Evolutionary conservation across 2,797 vertebrate species (phyloP), one percentile per base, ranked within the genome.

Genomic region (Platyrinchus mystaceus): DNA sequence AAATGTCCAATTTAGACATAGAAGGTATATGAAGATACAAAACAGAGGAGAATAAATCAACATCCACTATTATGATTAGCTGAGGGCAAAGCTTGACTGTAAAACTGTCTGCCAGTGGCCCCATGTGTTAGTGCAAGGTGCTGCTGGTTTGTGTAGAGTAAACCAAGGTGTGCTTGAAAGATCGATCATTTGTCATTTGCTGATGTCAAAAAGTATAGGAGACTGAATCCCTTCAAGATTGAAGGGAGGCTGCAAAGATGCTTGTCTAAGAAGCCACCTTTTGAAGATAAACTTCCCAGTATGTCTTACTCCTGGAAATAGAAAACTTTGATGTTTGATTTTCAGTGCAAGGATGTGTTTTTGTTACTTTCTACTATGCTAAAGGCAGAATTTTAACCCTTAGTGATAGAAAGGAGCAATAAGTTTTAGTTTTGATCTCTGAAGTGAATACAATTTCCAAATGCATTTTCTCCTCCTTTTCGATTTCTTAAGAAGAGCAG

Each of bases 1-100:
- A 53, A 68, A 58, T 75, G 21, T 7, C 10, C 13, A 28, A 3
- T 52, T 52, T 13, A 60, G 6, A 68, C 12, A 19, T 0, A n/a
- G 23, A 41, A 62, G 21, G n/a, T 26, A 49, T 52, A 19, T 4
- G 28, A 63, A 64, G 55, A 44, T 17, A 6, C 3, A 32, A 86
- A 75, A 10, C 20, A 75, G 36, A 12, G 23, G 36, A 76, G 58
- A 64, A n/a, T 34, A 75, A 67, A 32, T 37, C 4, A 24, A 19
- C 3, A 1, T 14, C 64, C 1, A 8, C 12, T 59, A 0, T 39
- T 67, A 14, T 4, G 22, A 46, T 52, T 20, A 66, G 18, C 12
- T 39, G 43, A 58, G 30, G 32, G 21, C 24, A 44, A 19, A 69
- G 14, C 11, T 39, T 79, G 41, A 3, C 39, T 59, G 19, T n/a